Evolutionary conservation across 2,113 vertebrate genomes (phyloP), one percentile per base, ranked within the genome.

Genomic region (Saccopteryx bilineata): DNA sequence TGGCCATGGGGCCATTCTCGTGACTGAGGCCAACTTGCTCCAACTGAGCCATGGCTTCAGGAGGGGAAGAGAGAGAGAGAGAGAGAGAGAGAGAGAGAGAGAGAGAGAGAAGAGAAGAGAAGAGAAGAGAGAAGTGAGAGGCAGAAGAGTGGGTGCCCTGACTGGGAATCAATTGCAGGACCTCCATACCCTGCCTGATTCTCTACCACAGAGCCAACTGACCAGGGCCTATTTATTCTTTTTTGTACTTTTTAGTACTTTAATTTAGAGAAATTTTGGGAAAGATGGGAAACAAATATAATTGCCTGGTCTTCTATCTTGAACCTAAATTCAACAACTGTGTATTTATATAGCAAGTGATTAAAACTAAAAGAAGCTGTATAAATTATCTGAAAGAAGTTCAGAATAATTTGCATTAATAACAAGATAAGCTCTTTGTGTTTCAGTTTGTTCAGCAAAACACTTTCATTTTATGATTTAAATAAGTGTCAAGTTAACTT

Each of bases 401-500:
- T 87, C 11, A 69, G 86, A 76, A 58, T 63, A 93, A 85, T 82
- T 95, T 86, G 75, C 12, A 5, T 87, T 71, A 71, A 60, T 82
- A 87, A n/a, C 28, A 82, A 39, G 24, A 39, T 58, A 78, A 87
- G n/a, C 46, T 1, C 14, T 94, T 94, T 72, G 8, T 68, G 52
- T 90, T 80, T 81, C 87, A 83, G n/a, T 90, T 46, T 72, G 15
- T 94, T 90, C 13, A 75, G 58, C 21, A 92, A 86, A 87, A 48
- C 28, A 50, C 19, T 78, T 92, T 83, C 13, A 28, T 2, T 91
- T 90, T 93, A 83, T 52, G 39, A 17, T 83, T 63, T 93, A 87
- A 78, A 71, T 5, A 52, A 91, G 66, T 52, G 13, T 66, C 39
- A 87, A 91, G 56, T 72, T 72, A 65, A 72, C 71, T 78, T 75